Conservation (phyloP, 2,888 invertebrate species). For the Diabrotica balteata region DNA sequence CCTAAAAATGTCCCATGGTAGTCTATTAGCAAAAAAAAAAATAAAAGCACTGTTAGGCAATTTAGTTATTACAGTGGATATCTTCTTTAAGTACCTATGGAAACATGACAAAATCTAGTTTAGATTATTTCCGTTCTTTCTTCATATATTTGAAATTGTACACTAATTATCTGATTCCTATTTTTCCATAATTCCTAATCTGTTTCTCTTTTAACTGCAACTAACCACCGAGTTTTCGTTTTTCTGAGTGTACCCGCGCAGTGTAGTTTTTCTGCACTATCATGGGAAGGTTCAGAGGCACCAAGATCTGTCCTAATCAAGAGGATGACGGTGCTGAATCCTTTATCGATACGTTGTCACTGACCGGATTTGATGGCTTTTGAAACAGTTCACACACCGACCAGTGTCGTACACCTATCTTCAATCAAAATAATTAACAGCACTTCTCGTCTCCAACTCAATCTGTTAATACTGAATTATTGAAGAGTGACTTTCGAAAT, state of each 20-base stretch:
- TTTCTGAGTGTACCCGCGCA: slow-evolving; percentile 42
- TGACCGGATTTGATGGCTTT: slow-evolving; percentile 46
- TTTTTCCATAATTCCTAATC: no score
- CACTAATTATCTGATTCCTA: no score
- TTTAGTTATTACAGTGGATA: no score
- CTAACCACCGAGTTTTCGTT: slow-evolving; percentile 15
- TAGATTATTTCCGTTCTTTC: no score
- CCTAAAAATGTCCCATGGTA: no score
- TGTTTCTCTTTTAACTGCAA: no score
- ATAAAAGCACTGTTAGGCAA: no score
- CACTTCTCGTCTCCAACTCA: not conserved
- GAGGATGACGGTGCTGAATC: slow-evolving; percentile 57
- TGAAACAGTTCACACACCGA: slow-evolving; percentile 35
- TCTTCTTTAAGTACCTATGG: no score
- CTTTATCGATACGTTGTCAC: slow-evolving; percentile 58
- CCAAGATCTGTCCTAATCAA: slow-evolving; percentile 60
- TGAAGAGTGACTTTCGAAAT: slow-evolving; percentile 14
- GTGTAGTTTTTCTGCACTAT: slow-evolving; percentile 54
- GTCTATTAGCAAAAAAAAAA: no score
- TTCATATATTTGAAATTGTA: no score
- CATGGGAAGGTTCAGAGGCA: slow-evolving; percentile 58
- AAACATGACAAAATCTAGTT: no score
- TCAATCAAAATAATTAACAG: slow-evolving; percentile 17
- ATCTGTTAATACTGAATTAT: slow-evolving; percentile 12
- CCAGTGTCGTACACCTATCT: slow-evolving; percentile 28